Conservation (phyloP, 2,113 vertebrate genomes). For the Chlamydotis undulata region DNA sequence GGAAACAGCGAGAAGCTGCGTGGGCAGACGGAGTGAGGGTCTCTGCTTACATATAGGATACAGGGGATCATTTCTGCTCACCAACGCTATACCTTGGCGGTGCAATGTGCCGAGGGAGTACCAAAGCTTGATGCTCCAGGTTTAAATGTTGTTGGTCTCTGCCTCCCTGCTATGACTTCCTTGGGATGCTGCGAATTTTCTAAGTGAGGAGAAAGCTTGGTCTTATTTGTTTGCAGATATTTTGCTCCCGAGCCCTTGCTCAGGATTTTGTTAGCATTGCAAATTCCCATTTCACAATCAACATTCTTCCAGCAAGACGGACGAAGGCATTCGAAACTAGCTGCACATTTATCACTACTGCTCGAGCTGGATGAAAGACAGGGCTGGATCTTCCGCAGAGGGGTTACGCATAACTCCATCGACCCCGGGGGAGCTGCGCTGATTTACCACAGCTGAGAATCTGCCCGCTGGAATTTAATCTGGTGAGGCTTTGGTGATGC, state of each 20-base stretch:
- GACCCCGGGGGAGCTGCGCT: accelerated
- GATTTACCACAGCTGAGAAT: not conserved
- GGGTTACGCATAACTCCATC: not conserved
- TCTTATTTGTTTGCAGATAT: not conserved
- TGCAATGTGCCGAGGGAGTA: accelerated
- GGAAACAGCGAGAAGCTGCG: not conserved
- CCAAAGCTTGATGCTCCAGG: not conserved
- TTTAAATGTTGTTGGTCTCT: not conserved
- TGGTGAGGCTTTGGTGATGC: not conserved
- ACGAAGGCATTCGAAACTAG: constrained; percentile 24
- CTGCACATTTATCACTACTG: constrained; percentile 6
- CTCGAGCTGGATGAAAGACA: not conserved
- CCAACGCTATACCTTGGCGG: accelerated
- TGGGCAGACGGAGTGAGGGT: not conserved
- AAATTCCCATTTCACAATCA: constrained; percentile 57
- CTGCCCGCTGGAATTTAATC: not conserved
- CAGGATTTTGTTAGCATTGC: constrained; percentile 45
- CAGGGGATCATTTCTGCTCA: not conserved
- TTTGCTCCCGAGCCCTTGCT: not conserved
- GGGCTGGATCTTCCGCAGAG: not conserved
- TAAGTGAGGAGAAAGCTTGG: not conserved
- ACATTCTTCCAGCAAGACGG: constrained; percentile 36
- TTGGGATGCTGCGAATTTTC: not conserved
- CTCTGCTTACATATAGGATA: not conserved
- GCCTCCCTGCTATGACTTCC: not conserved